Evolutionary conservation across 2,113 vertebrate genomes (phyloP).

Genomic region (Odontophorus gujanensis): DNA sequence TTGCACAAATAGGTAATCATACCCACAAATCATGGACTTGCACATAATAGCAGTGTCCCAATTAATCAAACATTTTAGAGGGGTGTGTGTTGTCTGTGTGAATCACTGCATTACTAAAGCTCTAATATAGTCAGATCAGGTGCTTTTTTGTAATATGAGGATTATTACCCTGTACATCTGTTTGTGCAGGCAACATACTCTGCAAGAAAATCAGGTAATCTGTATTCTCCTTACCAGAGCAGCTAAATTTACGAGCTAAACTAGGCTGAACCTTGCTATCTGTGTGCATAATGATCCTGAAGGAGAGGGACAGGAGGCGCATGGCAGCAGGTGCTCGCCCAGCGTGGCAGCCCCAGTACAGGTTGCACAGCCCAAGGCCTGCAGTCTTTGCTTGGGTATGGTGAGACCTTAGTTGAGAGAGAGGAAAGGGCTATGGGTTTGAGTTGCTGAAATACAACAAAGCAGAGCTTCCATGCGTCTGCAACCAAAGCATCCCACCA

Average conservation of each 20-base stretch:
- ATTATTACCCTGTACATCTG: slow-evolving; percentile 5
- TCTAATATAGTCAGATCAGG: not conserved
- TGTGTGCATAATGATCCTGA: not conserved
- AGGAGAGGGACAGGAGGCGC: rapidly evolving
- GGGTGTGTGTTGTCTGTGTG: rapidly evolving
- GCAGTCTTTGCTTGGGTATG: not conserved
- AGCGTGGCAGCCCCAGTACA: not conserved
- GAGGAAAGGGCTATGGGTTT: not conserved
- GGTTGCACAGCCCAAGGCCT: not conserved
- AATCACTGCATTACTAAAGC: not conserved
- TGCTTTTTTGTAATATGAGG: not conserved
- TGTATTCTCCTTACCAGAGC: not conserved
- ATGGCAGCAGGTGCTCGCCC: not conserved
- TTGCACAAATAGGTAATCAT: not conserved
- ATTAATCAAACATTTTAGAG: slow-evolving; percentile 20
- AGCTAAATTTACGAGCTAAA: not conserved
- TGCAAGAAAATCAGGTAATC: slow-evolving; percentile 38
- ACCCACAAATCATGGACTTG: not conserved
- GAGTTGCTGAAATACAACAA: not conserved
- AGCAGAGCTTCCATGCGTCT: not conserved
- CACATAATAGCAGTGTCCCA: not conserved
- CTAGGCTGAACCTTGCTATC: not conserved
- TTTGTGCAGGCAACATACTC: not conserved
- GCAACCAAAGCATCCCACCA: not conserved
- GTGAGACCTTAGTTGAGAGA: not conserved